Percentiles rank a stretch among this genome's conserved stretches.
Evolutionary conservation across 2,797 vertebrate genomes (phyloP).

Genomic region (Cygnus olor): DNA sequence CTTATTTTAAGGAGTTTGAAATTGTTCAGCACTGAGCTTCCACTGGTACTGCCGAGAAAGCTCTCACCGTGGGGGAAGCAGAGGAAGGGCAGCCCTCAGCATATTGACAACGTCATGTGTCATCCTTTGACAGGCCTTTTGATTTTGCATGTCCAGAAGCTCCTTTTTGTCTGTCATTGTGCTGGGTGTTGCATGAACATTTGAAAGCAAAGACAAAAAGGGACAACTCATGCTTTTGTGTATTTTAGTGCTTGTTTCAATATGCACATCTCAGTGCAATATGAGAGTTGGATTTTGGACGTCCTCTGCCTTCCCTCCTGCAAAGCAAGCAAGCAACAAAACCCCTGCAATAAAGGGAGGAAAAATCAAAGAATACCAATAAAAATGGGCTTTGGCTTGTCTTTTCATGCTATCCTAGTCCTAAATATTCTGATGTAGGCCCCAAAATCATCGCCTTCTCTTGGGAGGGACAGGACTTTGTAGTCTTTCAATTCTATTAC

Average conservation of each 20-base stretch:
- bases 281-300: neutral
- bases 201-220: slow-evolving; percentile 29
- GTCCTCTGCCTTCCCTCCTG: neutral
- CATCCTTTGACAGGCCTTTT: slow-evolving; percentile 15
- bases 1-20: neutral
- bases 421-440: neutral
- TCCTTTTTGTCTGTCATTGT: slow-evolving; percentile 40
- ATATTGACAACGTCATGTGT: neutral
- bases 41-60: neutral
- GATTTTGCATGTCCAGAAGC: slow-evolving; percentile 18
- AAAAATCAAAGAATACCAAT: neutral
- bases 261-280: neutral
- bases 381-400: neutral
- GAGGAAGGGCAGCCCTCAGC: slow-evolving; percentile 16
- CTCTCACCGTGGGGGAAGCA: neutral
- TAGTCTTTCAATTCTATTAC: neutral
- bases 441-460: neutral
- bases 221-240: neutral
- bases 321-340: neutral
- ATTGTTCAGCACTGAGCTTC: neutral
- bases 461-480: neutral
- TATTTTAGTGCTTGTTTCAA: neutral
- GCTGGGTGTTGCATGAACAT: neutral
- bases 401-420: neutral
- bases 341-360: neutral